These are phyloP conservation scores for Plagodis dolabraria DNA, from an alignment of 2,888 invertebrate genomes.

Conservation along the genomic window DNA sequence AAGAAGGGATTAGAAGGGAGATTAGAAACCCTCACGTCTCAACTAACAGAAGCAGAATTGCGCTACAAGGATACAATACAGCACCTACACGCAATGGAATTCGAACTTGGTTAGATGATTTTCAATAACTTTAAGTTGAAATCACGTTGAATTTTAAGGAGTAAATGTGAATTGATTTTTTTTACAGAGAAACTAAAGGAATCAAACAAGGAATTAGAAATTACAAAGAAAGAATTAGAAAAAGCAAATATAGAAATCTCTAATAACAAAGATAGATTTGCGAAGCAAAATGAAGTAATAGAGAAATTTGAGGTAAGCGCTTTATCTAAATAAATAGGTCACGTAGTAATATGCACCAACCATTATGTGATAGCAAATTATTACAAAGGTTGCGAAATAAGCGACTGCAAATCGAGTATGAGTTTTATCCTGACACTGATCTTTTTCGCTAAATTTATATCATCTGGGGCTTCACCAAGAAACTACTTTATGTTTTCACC, in stretches of 20 bases:
- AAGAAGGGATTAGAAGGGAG: slow-evolving; percentile 54
- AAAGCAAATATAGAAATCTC: slow-evolving; percentile 51
- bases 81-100: slow-evolving; percentile 10
- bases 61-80: slow-evolving; percentile 45
- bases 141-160: no score
- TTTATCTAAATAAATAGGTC: background rate
- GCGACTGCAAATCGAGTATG: no score
- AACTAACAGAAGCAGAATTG: slow-evolving; percentile 59
- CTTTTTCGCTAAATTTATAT: no score
- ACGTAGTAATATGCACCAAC: no score
- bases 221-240: slow-evolving; percentile 50
- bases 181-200: slow-evolving; percentile 41
- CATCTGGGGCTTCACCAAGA: no score
- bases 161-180: background rate
- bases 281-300: slow-evolving; percentile 52
- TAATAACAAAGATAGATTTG: slow-evolving; percentile 50
- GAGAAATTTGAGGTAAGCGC: slow-evolving; percentile 58
- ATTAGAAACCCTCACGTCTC: slow-evolving; percentile 51
- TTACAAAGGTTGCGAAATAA: no score
- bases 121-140: background rate
- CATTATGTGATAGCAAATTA: no score
- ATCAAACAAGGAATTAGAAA: slow-evolving; percentile 48
- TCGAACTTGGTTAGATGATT: slow-evolving; percentile 3
- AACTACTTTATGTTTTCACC: no score
- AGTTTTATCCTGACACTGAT: no score